Evolutionary conservation across 2,797 vertebrate genomes (phyloP), one percentile per base, ranked within the genome.

Genomic region (Macropus fuliginosus): DNA sequence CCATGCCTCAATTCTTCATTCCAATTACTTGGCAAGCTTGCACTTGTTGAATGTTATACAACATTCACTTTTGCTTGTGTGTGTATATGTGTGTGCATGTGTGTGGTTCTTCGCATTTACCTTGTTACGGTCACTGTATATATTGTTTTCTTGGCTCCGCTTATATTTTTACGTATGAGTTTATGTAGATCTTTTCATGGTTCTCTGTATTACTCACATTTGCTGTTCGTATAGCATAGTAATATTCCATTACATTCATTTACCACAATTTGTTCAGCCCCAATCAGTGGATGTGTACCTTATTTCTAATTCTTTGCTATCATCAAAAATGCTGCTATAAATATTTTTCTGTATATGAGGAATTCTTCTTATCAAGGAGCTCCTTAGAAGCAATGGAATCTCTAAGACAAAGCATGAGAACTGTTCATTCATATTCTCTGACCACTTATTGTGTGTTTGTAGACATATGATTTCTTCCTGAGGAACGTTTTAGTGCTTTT

Each of bases 21-120:
- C 56, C 46, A 96, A 50, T n/a, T 94, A n/a, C 92, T 94, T 93
- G 56, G 27, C 52, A 97, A 57, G 14, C 62, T 94, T 95, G 95
- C 92, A 95, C 91, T 59, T 96, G 59, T 94, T 95, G 11, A 59
- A 59, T 59, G 29, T 31, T 31, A 31, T 59, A 29, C 57, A 59
- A 31, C 29, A 59, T 59, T 59, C 57, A 31, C 29, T 59, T 31
- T 59, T 96, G 14, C 56, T 91, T 59, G 57, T 59, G 57, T 31
- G 29, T 31, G 29, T 59, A 31, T 46, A 56, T 56, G 56, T 56
- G 24, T 5, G 8, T 56, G 56, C 4, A 56, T 56, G 4, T 28
- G 57, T 59, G 29, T 59, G 29, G 57, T 31, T 59, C 57, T 59
- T 13, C 34, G 10, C 29, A 59, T 59, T 56, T 8, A 27, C 8